Percentiles rank a stretch among this genome's conserved stretches.
These are phyloP conservation scores for Leptinotarsa undecemlineata DNA, from an alignment of 1,140 invertebrate species.

Conservation along the genomic window DNA sequence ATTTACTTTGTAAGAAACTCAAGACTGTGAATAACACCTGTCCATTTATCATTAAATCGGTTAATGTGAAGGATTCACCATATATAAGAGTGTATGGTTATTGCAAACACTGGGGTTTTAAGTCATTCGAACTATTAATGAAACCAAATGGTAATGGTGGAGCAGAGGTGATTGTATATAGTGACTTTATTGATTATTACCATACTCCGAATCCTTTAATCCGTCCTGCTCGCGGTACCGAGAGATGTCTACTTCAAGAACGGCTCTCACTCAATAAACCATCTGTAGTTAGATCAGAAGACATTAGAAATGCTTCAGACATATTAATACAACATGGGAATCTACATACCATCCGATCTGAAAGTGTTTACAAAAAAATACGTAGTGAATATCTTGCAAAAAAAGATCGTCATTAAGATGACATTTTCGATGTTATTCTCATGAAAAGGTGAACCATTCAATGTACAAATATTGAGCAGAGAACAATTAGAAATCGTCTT, in stretches of 20 bases:
- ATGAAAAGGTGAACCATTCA: constrained; percentile 2
- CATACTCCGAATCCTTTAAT: too few relatives aligned
- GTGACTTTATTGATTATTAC: too few relatives aligned
- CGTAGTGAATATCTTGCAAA: background rate
- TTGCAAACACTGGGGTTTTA: too few relatives aligned
- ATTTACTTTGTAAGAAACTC: too few relatives aligned
- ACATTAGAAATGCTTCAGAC: background rate
- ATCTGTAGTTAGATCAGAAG: background rate
- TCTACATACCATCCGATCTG: background rate
- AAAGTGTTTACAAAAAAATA: constrained; percentile 4
- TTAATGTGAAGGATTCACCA: too few relatives aligned
- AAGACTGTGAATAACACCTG: too few relatives aligned
- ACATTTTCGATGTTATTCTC: background rate
- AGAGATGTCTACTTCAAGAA: background rate
- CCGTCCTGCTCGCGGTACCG: too few relatives aligned
- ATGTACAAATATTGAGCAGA: background rate
- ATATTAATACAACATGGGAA: background rate
- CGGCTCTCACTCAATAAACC: background rate
- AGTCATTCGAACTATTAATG: too few relatives aligned
- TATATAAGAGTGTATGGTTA: too few relatives aligned
- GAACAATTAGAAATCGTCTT: background rate
- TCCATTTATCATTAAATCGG: too few relatives aligned
- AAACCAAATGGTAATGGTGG: too few relatives aligned
- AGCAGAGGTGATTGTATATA: too few relatives aligned
- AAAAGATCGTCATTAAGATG: background rate